Percentiles rank a stretch among this genome's conserved stretches.
Conservation (phyloP, 1,140 invertebrate genomes). For the Eulimnadia texana region DNA sequence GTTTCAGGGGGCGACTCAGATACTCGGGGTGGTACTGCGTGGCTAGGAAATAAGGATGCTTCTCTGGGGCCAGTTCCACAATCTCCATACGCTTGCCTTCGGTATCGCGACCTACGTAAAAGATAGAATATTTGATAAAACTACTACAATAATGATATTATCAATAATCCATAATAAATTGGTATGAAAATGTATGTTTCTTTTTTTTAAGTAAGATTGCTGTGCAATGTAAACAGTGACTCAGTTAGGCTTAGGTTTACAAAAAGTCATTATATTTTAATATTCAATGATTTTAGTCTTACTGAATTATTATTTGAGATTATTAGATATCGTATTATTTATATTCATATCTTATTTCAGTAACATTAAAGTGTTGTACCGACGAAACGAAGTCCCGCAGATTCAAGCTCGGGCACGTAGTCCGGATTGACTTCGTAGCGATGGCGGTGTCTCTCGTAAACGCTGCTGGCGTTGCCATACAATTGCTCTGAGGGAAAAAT, state of each 20-base stretch:
- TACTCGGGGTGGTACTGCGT: slow-evolving; percentile 98
- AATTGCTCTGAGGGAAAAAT: slow-evolving; percentile 45
- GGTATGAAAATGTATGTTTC: too few species aligned
- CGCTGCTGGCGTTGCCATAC: slow-evolving; percentile 61
- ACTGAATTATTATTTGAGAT: too few species aligned
- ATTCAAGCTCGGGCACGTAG: slow-evolving; percentile 62
- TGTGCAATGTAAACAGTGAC: neutral
- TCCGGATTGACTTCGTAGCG: slow-evolving; percentile 89
- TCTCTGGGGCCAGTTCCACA: slow-evolving; percentile 39
- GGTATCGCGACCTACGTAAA: slow-evolving; percentile 55
- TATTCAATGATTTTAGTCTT: too few species aligned
- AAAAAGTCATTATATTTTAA: too few species aligned
- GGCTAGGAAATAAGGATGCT: slow-evolving; percentile 84
- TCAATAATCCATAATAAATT: neutral
- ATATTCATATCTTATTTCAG: too few species aligned
- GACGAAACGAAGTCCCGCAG: slow-evolving; percentile 77
- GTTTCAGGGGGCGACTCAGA: slow-evolving; percentile 77
- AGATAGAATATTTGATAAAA: neutral
- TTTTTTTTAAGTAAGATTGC: too few species aligned
- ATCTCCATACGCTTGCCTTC: slow-evolving; percentile 50
- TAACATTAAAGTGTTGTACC: too few species aligned
- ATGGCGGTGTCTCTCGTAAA: slow-evolving; percentile 95
- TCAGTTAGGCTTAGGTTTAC: too few species aligned
- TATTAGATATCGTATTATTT: too few species aligned
- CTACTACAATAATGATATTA: neutral